Evolutionary conservation across 2,797 vertebrate species (phyloP).

Genomic region (Fratercula arctica): DNA sequence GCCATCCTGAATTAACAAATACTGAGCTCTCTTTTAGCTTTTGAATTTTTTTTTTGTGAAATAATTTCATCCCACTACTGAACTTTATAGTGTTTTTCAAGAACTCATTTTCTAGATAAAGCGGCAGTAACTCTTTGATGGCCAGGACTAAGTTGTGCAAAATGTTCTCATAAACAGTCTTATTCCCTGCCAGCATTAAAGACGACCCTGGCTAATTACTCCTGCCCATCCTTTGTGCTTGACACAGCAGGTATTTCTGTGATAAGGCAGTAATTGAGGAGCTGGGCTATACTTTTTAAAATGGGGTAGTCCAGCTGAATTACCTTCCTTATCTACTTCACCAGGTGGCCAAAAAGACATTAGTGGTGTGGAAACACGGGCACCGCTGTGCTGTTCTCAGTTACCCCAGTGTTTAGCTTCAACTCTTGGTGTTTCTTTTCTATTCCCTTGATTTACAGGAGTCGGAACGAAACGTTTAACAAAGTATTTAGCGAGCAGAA

Average conservation of each 20-base stretch:
- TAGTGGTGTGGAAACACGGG: neutral
- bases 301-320: neutral
- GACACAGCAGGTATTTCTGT: neutral
- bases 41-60: neutral
- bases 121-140: neutral
- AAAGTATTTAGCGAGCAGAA: neutral
- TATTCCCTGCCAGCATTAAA: neutral
- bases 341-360: neutral
- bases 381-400: neutral
- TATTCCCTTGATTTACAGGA: neutral
- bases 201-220: neutral
- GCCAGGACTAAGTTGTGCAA: neutral
- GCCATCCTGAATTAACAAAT: conserved; percentile 58
- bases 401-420: neutral
- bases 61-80: neutral
- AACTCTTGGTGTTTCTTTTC: neutral
- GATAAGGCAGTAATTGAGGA: neutral
- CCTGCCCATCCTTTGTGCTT: neutral
- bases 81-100: neutral
- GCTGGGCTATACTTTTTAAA: neutral
- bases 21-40: neutral
- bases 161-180: neutral
- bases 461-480: neutral
- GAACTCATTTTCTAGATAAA: neutral
- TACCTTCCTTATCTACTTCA: neutral